Evolutionary conservation across 2,113 vertebrate species (phyloP).

Genomic region (Cynocephalus volans): DNA sequence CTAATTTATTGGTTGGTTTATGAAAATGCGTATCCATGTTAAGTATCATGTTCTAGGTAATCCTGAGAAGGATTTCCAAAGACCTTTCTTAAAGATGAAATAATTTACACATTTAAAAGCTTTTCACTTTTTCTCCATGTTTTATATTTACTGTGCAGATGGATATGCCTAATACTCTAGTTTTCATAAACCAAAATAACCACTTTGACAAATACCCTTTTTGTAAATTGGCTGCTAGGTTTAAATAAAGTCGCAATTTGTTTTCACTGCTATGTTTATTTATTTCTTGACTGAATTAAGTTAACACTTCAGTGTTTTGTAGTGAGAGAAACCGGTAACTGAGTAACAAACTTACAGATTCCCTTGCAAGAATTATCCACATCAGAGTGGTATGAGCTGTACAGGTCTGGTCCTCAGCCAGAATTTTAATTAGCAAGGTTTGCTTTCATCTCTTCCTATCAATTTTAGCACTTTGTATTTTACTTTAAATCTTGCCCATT

Average conservation of each 20-base stretch:
- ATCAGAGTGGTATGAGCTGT: neutral
- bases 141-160: neutral
- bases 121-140: neutral
- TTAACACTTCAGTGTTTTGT: conserved; percentile 16
- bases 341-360: neutral
- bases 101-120: neutral
- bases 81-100: neutral
- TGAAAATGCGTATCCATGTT: neutral
- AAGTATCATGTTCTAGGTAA: conserved; percentile 1
- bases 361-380: neutral
- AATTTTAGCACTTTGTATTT: neutral
- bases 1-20: neutral
- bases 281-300: neutral
- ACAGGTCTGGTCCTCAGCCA: neutral
- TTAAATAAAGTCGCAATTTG: neutral
- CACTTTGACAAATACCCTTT: neutral
- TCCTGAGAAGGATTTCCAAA: conserved; percentile 20
- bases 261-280: conserved; percentile 21
- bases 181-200: conserved; percentile 34
- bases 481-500: neutral
- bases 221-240: neutral
- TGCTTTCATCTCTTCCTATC: neutral
- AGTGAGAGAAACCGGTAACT: neutral
- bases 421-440: conserved; percentile 25
- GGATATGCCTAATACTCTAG: neutral